phyloP scores from a whole-genome alignment of 2,113 vertebrate species.

The Poecilia latipinna region DNA sequence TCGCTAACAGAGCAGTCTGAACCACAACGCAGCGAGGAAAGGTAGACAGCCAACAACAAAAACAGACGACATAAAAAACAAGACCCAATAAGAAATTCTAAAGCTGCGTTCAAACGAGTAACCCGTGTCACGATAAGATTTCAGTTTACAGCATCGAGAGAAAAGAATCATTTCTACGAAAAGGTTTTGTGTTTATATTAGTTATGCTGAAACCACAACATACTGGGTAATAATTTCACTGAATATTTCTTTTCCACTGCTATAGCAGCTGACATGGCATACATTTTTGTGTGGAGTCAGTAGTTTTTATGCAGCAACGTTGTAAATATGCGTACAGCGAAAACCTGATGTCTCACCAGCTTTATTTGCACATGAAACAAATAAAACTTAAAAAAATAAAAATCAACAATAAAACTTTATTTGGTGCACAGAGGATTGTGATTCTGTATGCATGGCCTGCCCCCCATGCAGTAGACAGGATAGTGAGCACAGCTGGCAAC shows the following conservation, averaged over 20 bases:
- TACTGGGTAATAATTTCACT: neutral
- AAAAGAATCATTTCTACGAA: too few relatives aligned
- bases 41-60: too few relatives aligned
- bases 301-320: neutral
- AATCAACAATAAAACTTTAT: conserved; percentile 33
- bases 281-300: too few relatives aligned
- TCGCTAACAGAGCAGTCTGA: neutral
- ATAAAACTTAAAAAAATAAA: conserved; percentile 16
- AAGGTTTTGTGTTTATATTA: neutral
- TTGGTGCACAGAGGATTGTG: conserved; percentile 16
- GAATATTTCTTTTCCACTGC: too few relatives aligned
- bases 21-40: too few relatives aligned
- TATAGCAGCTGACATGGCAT: too few relatives aligned
- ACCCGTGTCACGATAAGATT: too few relatives aligned
- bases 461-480: conserved; percentile 58
- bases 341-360: neutral
- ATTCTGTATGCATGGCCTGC: conserved; percentile 62
- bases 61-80: neutral
- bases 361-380: neutral
- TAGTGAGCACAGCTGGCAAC: conserved; percentile 66
- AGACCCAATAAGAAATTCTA: neutral
- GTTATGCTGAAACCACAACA: neutral
- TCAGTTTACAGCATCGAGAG: too few relatives aligned
- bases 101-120: neutral
- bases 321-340: neutral